Conservation (phyloP, 2,797 vertebrate genomes). For the Linurgus olivaceus region DNA sequence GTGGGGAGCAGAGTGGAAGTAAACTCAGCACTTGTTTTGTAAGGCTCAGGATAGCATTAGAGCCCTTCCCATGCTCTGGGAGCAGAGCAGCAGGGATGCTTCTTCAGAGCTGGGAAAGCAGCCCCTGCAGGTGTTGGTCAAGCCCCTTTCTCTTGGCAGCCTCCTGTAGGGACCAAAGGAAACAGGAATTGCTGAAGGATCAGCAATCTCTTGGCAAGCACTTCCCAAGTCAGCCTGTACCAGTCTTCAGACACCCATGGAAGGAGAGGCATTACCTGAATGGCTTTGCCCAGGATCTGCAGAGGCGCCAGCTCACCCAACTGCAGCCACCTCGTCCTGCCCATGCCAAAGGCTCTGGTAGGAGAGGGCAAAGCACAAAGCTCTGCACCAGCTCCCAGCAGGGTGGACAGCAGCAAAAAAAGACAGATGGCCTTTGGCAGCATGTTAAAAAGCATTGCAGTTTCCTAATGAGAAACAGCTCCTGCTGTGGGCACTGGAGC, state of each 20-base stretch:
- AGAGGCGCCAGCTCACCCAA: background rate
- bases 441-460: accelerated
- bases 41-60: background rate
- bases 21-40: background rate
- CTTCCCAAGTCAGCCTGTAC: background rate
- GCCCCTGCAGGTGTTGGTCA: background rate
- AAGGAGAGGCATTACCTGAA: background rate
- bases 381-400: background rate
- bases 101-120: background rate
- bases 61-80: background rate
- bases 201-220: background rate
- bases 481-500: background rate
- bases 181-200: background rate
- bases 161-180: background rate
- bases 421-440: background rate
- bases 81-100: background rate
- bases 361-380: background rate
- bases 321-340: background rate
- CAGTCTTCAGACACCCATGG: background rate
- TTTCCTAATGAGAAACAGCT: background rate
- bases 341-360: accelerated
- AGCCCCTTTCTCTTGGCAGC: background rate
- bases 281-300: background rate
- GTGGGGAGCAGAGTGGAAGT: background rate
- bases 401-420: background rate